These are phyloP conservation scores for Caenorhabditis latens DNA, from an alignment of 1,140 invertebrate species.

Conservation along the genomic window DNA sequence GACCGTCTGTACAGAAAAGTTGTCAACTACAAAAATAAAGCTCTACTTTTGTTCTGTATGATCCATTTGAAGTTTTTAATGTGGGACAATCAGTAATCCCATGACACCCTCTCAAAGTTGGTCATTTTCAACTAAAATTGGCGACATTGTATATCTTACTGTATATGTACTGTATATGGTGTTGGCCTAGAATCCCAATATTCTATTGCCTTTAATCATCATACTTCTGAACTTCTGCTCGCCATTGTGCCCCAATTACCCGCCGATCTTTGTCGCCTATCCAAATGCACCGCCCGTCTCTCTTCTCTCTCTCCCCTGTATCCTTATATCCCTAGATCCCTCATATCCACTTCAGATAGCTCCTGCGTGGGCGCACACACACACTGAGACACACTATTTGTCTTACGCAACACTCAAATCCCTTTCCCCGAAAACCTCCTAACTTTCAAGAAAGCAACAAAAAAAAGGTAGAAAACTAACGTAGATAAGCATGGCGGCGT, in stretches of 20 bases:
- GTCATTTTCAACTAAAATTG: too few relatives aligned
- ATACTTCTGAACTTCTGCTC: too few relatives aligned
- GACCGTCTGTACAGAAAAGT: too few relatives aligned
- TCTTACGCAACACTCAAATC: not conserved
- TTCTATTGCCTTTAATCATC: too few relatives aligned
- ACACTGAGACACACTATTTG: not conserved
- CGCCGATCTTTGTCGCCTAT: not conserved
- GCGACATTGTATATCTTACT: too few relatives aligned
- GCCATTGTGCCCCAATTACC: not conserved
- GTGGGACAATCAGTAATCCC: too few relatives aligned
- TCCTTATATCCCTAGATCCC: not conserved
- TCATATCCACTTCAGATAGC: constrained; percentile 16
- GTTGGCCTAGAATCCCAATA: too few relatives aligned
- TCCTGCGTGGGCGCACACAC: constrained; percentile 33
- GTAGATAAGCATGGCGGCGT: constrained; percentile 79
- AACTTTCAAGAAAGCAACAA: not conserved
- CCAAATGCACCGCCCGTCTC: not conserved
- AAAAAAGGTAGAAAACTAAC: constrained; percentile 65
- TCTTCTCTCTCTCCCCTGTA: not conserved
- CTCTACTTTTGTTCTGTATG: too few relatives aligned
- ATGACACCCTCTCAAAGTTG: too few relatives aligned
- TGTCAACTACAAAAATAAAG: too few relatives aligned
- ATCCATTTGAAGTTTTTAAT: too few relatives aligned
- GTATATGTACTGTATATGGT: too few relatives aligned
- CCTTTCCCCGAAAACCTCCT: not conserved